These are phyloP conservation scores for Corydoras sp. DNA, from an alignment of 2,113 vertebrate species.

Conservation along the genomic window DNA sequence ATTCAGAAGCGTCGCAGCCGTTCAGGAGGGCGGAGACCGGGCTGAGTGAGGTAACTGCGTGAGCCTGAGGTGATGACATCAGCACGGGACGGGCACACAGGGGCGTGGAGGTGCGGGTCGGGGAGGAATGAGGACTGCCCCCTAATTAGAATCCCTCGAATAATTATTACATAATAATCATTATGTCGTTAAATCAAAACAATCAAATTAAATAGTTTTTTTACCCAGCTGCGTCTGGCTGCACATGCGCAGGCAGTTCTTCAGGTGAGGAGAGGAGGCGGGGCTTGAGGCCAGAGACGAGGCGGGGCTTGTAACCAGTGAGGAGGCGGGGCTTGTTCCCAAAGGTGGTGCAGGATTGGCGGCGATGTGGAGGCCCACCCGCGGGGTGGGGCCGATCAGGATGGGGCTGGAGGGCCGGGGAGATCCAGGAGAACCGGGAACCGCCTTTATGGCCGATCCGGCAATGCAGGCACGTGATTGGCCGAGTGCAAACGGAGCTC, in stretches of 20 bases:
- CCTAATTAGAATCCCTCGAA: not conserved
- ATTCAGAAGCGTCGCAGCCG: slow-evolving; percentile 57
- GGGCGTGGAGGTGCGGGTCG: slow-evolving; percentile 49
- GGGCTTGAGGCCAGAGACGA: slow-evolving; percentile 67
- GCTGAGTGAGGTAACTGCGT: slow-evolving; percentile 58
- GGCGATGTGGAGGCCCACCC: slow-evolving; percentile 57
- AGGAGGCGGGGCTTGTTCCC: slow-evolving; percentile 49
- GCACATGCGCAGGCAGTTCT: slow-evolving; percentile 76
- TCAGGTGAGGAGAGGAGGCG: slow-evolving; percentile 70
- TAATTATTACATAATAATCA: not conserved
- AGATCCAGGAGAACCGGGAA: slow-evolving; percentile 63
- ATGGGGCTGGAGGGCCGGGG: slow-evolving; percentile 63
- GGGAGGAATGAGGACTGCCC: slow-evolving; percentile 59
- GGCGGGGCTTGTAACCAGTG: slow-evolving; percentile 58
- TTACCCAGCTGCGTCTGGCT: slow-evolving; percentile 83
- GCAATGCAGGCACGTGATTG: slow-evolving; percentile 62
- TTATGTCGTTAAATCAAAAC: not conserved
- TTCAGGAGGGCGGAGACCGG: slow-evolving; percentile 76
- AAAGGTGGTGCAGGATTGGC: slow-evolving; percentile 60
- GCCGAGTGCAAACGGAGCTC: slow-evolving; percentile 78
- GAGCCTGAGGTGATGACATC: slow-evolving; percentile 61
- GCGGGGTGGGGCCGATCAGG: slow-evolving; percentile 62
- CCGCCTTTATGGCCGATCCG: slow-evolving; percentile 62
- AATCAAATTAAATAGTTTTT: slow-evolving; percentile 9
- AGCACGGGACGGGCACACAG: slow-evolving; percentile 57